Evolutionary conservation across 2,113 vertebrate species (phyloP), one percentile per base, ranked within the genome.

Genomic region (Phylloscopus trochiloides): DNA sequence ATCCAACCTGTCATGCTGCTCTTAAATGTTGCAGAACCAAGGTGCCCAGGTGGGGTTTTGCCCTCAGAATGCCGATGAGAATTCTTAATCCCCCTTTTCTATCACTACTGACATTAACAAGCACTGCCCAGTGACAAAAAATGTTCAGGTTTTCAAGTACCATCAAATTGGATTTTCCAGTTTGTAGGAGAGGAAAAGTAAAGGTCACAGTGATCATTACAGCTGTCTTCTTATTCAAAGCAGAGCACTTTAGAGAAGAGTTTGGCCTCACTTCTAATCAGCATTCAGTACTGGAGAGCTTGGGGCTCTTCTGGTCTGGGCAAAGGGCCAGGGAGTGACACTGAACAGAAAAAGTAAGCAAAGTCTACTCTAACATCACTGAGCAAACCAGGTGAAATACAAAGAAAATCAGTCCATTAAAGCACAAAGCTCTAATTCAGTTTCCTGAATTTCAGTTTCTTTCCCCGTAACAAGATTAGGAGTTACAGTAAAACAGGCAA

Each of bases 221-320:
- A 83, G 63, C 67, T 66, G 71, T 92, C 75, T 73, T 42, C 75
- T 94, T 88, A 80, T 26, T 88, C 82, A 94, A 86, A 86, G 71
- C 51, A 93, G 48, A 74, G 54, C 55, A 61, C 29, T 96, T 93
- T 63, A 45, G 8, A 77, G 76, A 38, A 77, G 82, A 93, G 57
- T 88, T 88, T 94, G 82, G 90, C 86, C 71, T 68, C 61, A 50
- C 28, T 90, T 95, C 62, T 79, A 92, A 96, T 94, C 94, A 88
- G 67, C 61, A 74, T 95, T 88, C 81, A 71, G 63, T 32, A 32
- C 18, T 71, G 75, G 55, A 93, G 51, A 77, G 75, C 79, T 70
- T 78, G 82, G 22, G 79, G 65, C 82, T 92, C 11, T 90, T 94
- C 86, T 90, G 51, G 9, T 62, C 90, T 88, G 85, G 93, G 92